Conservation (phyloP, 1,140 invertebrate species). For the Drosophila pandora region DNA sequence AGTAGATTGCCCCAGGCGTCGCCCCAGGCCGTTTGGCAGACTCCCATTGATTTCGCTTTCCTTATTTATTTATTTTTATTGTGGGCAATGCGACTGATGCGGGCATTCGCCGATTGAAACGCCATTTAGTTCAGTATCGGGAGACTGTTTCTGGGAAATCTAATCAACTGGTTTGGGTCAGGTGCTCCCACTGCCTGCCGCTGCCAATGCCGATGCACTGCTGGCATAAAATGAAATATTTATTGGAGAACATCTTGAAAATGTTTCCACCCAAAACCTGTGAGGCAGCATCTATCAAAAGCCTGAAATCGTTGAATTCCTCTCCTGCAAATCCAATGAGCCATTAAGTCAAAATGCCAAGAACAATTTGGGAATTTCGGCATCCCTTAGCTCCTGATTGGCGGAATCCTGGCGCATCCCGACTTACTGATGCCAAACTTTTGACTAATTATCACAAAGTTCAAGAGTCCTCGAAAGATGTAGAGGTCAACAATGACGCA, state of each 20-base stretch:
- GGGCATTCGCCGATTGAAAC: conserved; percentile 29
- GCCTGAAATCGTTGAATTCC: background rate
- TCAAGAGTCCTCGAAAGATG: background rate
- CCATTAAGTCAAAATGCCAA: background rate
- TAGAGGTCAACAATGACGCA: too few species aligned
- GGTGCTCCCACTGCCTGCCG: background rate
- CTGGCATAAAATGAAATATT: conserved; percentile 56
- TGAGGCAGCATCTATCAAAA: background rate
- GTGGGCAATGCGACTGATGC: conserved; percentile 15
- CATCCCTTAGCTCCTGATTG: background rate
- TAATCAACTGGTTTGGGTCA: conserved; percentile 23
- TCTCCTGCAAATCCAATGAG: background rate
- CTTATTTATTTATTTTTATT: conserved; percentile 67
- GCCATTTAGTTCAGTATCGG: conserved; percentile 10
- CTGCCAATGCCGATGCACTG: conserved; percentile 25
- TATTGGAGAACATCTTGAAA: conserved; percentile 47
- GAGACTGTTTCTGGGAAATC: conserved; percentile 31
- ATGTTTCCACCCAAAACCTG: background rate
- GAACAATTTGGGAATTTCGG: background rate
- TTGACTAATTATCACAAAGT: background rate
- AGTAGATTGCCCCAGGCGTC: conserved; percentile 51
- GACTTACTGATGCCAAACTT: background rate
- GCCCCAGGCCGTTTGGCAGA: conserved; percentile 17
- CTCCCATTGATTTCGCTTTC: conserved; percentile 43
- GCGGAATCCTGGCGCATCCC: background rate